phyloP scores from a whole-genome alignment of 2,797 vertebrate genomes.

The Cynopterus sphinx region DNA sequence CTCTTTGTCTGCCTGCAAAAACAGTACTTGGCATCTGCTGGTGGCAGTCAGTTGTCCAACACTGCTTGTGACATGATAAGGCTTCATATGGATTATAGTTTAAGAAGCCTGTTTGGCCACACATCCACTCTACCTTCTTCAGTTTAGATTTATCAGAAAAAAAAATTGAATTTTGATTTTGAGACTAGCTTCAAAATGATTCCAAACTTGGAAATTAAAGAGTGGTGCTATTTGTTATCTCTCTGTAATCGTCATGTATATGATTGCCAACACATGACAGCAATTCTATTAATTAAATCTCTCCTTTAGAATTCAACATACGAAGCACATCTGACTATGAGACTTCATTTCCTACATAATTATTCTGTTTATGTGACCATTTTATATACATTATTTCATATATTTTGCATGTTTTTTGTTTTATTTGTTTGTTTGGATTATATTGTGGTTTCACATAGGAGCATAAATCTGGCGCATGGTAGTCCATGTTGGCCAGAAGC shows the following conservation, averaged over 20 bases:
- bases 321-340: neutral
- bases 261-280: neutral
- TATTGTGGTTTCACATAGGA: neutral
- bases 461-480: neutral
- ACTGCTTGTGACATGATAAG: too few relatives aligned
- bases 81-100: neutral
- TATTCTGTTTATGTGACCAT: neutral
- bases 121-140: neutral
- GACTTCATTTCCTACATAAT: neutral
- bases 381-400: neutral
- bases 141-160: neutral
- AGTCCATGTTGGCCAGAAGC: neutral
- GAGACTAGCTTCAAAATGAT: neutral
- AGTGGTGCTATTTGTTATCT: neutral
- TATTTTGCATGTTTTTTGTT: neutral
- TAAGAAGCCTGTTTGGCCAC: neutral
- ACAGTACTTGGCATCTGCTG: neutral
- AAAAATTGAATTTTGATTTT: neutral
- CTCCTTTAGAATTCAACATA: neutral
- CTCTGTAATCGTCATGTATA: neutral
- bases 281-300: neutral
- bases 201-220: neutral
- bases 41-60: neutral
- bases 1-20: neutral
- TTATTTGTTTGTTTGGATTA: neutral